Evolutionary conservation across 2,888 invertebrate genomes (phyloP).

Genomic region (Aelia acuminata): DNA sequence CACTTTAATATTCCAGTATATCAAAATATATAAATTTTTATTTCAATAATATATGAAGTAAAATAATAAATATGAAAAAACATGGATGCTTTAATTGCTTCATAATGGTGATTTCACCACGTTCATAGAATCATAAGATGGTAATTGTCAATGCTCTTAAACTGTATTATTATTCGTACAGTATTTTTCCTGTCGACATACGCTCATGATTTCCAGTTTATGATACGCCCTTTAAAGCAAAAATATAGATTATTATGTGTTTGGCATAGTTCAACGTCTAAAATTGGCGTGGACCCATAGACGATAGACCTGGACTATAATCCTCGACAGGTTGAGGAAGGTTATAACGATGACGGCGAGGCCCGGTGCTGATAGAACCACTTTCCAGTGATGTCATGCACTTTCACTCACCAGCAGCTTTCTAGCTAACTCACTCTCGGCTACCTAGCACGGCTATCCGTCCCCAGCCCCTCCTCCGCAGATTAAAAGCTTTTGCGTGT

Average conservation of each 20-base stretch:
- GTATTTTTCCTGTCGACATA: too few relatives aligned
- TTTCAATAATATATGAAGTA: too few relatives aligned
- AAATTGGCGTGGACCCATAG: not conserved
- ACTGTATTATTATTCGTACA: too few relatives aligned
- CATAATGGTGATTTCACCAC: not conserved
- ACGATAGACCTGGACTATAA: not conserved
- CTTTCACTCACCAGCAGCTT: conserved; percentile 32
- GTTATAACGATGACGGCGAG: not conserved
- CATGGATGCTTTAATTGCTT: not conserved
- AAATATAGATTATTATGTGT: not conserved
- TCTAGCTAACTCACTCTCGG: conserved; percentile 31
- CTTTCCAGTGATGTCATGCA: conserved; percentile 53
- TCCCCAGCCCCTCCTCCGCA: not conserved
- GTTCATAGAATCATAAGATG: not conserved
- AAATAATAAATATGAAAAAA: too few relatives aligned
- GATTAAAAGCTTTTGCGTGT: conserved; percentile 13
- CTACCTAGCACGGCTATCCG: conserved; percentile 21
- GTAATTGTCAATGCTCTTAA: too few relatives aligned
- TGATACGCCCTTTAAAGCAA: not conserved
- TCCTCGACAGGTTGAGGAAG: not conserved
- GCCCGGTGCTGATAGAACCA: conserved; percentile 45
- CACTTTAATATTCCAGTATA: too few relatives aligned
- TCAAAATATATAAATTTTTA: too few relatives aligned
- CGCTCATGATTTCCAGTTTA: not conserved
- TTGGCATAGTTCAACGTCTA: not conserved